Evolutionary conservation across 2,888 invertebrate genomes (phyloP), one percentile per base, ranked within the genome.

Genomic region (Agonopterix arenella): DNA sequence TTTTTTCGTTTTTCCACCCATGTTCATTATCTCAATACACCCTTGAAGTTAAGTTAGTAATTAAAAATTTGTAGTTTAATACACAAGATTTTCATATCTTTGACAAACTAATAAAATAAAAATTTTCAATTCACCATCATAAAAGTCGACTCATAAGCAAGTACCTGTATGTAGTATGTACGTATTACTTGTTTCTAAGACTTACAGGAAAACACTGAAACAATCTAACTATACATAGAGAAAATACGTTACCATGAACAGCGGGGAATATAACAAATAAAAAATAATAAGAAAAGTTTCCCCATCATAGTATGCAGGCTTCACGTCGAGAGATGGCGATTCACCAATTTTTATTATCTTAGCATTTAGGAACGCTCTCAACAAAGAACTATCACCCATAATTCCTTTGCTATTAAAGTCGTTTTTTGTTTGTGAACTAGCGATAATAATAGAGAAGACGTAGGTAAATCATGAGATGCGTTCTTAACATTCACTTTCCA

Each of bases 251-350:
- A 28, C 28, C 28, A 28, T 28, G 5, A 69, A 59, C 80, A 77
- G 78, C 77, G 62, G 80, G 77, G 70, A 71, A 76, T 69, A 70
- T 76, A 81, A 84, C 86, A 88, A 85, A 86, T 81, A 86, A 84
- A 80, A 81, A 84, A 83, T 85, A 84, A 85, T 85, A 84, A 80
- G 80, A 80, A 88, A 89, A 89, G 75, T 89, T 89, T 86, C 71
- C 76, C 82, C 84, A 83, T 86, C 81, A 76, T 59, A 65, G 65
- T 70, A 68, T 64, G 70, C 71, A 73, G 66, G 63, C 68, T 66
- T 76, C 73, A 71, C 68, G 70, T 68, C 66, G 71, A 67, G 74
- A 72, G 72, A 74, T 68, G 66, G 73, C 70, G 72, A 76, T 76
- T 68, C 66, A 70, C 71, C 60, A 76, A 76, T 60, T 77, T 74